These are phyloP conservation scores for Eulemur mongoz DNA, from an alignment of 2,797 vertebrate genomes.

Conservation along the genomic window DNA sequence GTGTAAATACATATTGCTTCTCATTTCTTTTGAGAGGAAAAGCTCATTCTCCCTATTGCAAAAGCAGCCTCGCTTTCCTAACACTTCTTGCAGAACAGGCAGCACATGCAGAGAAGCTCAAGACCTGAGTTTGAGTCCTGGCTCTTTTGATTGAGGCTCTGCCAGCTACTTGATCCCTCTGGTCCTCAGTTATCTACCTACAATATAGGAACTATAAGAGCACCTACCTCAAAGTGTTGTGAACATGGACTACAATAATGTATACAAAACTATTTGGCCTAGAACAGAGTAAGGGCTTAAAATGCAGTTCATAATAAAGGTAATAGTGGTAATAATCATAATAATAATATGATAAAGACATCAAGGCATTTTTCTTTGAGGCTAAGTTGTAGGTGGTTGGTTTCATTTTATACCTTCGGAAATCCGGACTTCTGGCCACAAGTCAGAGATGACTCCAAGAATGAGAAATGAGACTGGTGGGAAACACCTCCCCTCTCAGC, in stretches of 20 bases:
- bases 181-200: neutral
- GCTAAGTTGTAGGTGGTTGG: neutral
- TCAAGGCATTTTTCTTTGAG: constrained; percentile 1
- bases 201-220: neutral
- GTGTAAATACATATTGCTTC: neutral
- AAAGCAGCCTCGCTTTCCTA: neutral
- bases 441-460: neutral
- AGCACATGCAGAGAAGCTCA: neutral
- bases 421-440: neutral
- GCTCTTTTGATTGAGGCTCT: neutral
- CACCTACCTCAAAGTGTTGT: neutral
- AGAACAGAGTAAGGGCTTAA: neutral
- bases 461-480: neutral
- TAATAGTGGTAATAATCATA: neutral
- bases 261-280: neutral
- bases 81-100: neutral
- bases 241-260: neutral
- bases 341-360: neutral
- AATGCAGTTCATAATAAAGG: neutral
- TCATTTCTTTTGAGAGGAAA: neutral
- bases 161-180: neutral
- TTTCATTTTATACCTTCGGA: neutral
- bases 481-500: neutral
- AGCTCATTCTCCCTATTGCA: neutral
- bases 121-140: neutral